Evolutionary conservation across 2,113 vertebrate genomes (phyloP), one percentile per base, ranked within the genome.

Genomic region (Addax nasomaculatus): DNA sequence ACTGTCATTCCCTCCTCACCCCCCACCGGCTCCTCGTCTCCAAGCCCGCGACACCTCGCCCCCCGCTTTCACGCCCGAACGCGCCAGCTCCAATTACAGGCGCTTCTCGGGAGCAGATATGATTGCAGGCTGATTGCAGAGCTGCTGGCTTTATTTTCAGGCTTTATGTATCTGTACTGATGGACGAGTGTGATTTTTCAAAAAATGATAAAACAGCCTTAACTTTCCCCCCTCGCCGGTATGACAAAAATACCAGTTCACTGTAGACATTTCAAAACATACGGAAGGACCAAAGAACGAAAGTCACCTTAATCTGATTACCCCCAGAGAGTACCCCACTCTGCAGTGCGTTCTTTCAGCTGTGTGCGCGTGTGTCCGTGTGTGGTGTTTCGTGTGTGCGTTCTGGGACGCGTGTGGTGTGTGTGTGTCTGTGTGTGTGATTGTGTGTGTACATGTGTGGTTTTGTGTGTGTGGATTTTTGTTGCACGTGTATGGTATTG

Each of bases 181-280:
- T 1, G 53, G 30, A 17, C 47, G 57, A 43, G 27, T 36, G 13
- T 11, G 39, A n/a, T 43, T 67, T 62, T 39, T 27, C 29, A 80
- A 33, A 58, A 51, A 21, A 39, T 19, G 33, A 17, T 47, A 23
- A 36, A 86, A 30, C 10, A 30, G 36, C 29, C 30, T 83, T 95
- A 73, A 12, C 14, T 43, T 47, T 62, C 21, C 2, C 39, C 6
- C 10, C 3, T 14, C 23, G 3, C 14, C 7, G 14, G 60, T 33
- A 15, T 85, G 53, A 49, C 27, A 78, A 76, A 90, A 90, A 87
- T 62, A 6, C n/a, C 78, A 91, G 33, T 43, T 90, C 36, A 47
- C 23, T 53, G 21, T 47, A 33, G 64, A 67, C 62, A 58, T 90
- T 84, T 88, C 67, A 43, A 57, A 57, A 94, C 91, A 94, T 25